These are phyloP conservation scores for Probaryconus sp. DNA, from an alignment of 1,140 invertebrate genomes.

Conservation along the genomic window DNA sequence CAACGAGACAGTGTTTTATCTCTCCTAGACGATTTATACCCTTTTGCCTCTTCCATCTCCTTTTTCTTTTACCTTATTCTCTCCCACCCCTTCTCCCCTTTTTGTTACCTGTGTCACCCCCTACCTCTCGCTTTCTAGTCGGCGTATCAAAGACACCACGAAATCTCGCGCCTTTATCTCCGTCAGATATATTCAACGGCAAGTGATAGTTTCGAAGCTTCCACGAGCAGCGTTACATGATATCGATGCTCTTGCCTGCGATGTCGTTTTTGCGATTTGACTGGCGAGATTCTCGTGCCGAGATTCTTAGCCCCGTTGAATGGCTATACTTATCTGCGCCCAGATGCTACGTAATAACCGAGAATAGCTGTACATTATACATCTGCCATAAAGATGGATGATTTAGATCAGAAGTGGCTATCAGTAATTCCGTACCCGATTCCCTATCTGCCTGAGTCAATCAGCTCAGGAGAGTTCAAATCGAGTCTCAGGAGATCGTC, in stretches of 20 bases:
- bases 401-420: conserved; percentile 32
- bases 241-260: conserved; percentile 38
- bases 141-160: conserved; percentile 55
- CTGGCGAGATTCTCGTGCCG: conserved; percentile 25
- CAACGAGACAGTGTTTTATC: conserved; percentile 44
- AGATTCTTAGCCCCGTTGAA: conserved; percentile 22
- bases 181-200: conserved; percentile 55
- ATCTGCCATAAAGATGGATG: conserved; percentile 43
- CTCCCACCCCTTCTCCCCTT: conserved; percentile 13
- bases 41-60: conserved; percentile 4
- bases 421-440: conserved; percentile 33
- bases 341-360: conserved; percentile 31
- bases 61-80: background rate
- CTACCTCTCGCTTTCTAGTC: conserved; percentile 33
- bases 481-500: conserved; percentile 13
- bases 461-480: background rate
- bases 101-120: too few species aligned
- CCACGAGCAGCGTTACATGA: conserved; percentile 44
- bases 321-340: conserved; percentile 36
- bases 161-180: conserved; percentile 58
- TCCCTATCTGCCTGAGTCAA: conserved; percentile 8
- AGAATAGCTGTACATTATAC: conserved; percentile 32
- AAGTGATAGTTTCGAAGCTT: conserved; percentile 60
- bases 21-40: conserved; percentile 56
- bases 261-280: conserved; percentile 53